Conservation (phyloP, 1,140 invertebrate genomes). For the Scylla paramamosain region DNA sequence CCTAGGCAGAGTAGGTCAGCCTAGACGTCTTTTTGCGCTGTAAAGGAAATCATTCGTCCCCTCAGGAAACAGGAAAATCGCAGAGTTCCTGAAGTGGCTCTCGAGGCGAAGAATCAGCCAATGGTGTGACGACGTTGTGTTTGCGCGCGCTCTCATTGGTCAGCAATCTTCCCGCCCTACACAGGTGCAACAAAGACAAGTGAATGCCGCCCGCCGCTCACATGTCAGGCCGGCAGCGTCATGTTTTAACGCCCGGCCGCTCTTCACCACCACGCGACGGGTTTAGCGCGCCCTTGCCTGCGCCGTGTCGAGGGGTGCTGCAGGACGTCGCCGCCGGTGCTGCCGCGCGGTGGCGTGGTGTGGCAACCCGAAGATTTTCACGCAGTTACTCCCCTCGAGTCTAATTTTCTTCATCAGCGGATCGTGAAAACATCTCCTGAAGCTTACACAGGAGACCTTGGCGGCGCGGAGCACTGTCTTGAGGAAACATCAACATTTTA, state of each 20-base stretch:
- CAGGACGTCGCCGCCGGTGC: slow-evolving; percentile 5
- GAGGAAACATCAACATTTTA: slow-evolving; percentile 23
- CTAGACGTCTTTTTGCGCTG: slow-evolving; percentile 33
- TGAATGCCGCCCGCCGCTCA: slow-evolving; percentile 21
- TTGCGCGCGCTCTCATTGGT: slow-evolving; percentile 54
- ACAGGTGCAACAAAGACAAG: slow-evolving; percentile 69
- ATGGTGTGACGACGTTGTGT: slow-evolving; percentile 40
- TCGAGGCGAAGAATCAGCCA: slow-evolving; percentile 39
- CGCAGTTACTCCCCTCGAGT: not conserved
- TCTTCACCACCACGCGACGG: not conserved
- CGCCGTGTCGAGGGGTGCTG: not conserved
- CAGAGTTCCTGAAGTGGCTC: slow-evolving; percentile 53
- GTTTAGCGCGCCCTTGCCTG: not conserved
- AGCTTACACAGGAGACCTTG: slow-evolving; percentile 18
- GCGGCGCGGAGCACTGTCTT: not conserved
- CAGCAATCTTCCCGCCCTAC: slow-evolving; percentile 43
- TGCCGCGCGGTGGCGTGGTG: not conserved
- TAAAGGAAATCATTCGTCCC: slow-evolving; percentile 55
- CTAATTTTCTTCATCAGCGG: slow-evolving; percentile 13
- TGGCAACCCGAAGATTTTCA: slow-evolving; percentile 16
- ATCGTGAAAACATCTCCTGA: not conserved
- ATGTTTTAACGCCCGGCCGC: not conserved
- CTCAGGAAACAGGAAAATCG: slow-evolving; percentile 44
- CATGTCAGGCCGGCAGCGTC: not conserved
- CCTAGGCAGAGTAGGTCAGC: not conserved